Conservation (phyloP, 2,113 vertebrate genomes). For the Ginglymostoma cirratum region DNA sequence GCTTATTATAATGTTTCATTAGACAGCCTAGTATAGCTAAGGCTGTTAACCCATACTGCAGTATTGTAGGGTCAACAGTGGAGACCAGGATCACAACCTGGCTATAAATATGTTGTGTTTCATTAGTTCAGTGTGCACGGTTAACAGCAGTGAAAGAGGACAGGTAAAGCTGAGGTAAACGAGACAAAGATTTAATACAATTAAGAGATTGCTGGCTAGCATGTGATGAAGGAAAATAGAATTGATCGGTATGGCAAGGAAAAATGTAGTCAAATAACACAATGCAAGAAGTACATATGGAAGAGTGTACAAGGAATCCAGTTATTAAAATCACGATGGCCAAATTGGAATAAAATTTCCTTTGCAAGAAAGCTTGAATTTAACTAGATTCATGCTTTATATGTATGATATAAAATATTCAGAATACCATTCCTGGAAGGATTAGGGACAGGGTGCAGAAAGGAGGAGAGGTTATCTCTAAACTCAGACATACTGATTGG, state of each 20-base stretch:
- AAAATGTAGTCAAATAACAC: neutral
- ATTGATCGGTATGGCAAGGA: neutral
- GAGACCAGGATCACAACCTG: neutral
- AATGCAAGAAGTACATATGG: neutral
- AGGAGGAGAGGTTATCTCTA: neutral
- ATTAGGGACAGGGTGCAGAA: neutral
- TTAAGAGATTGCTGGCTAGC: neutral
- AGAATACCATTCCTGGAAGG: neutral
- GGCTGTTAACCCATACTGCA: neutral
- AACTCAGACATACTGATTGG: slow-evolving; percentile 6
- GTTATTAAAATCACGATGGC: neutral
- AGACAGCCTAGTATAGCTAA: neutral
- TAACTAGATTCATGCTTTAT: neutral
- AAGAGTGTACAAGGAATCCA: neutral
- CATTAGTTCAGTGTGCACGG: neutral
- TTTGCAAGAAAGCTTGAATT: neutral
- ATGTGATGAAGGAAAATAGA: slow-evolving; percentile 22
- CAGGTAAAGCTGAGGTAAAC: neutral
- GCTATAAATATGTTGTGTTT: slow-evolving; percentile 6
- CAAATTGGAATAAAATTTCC: neutral
- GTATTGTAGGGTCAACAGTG: neutral
- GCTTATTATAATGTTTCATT: neutral
- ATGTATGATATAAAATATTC: neutral
- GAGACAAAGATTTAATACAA: neutral
- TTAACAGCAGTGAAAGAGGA: neutral